Evolutionary conservation across 2,888 invertebrate species (phyloP).

Genomic region (Gerosis bhagava): DNA sequence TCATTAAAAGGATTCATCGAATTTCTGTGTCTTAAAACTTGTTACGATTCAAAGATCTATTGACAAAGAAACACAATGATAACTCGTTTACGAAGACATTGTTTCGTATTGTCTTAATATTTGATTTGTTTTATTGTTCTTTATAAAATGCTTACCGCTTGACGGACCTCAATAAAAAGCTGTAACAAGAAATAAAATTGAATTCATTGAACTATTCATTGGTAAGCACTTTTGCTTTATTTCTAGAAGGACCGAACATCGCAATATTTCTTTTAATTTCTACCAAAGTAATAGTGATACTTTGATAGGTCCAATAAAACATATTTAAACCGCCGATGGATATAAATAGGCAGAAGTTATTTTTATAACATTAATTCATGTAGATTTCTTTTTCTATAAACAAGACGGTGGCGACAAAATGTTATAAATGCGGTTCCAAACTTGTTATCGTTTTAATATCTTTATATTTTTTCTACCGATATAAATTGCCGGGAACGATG

Average conservation of each 20-base stretch:
- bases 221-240: too few species aligned
- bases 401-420: conserved; percentile 21
- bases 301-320: conserved; percentile 19
- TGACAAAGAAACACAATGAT: conserved; percentile 41
- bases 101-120: conserved; percentile 9
- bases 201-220: too few species aligned
- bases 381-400: conserved; percentile 17
- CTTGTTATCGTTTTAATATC: conserved; percentile 24
- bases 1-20: conserved; percentile 53
- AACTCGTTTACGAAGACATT: conserved; percentile 31
- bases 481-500: conserved; percentile 3
- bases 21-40: conserved; percentile 39
- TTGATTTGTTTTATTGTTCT: conserved; percentile 2
- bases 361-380: conserved; percentile 19
- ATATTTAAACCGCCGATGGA: conserved; percentile 14
- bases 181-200: conserved; percentile 1
- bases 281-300: conserved; percentile 6
- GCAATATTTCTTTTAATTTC: conserved; percentile 7
- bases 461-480: conserved; percentile 23
- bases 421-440: conserved; percentile 16
- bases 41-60: conserved; percentile 40
- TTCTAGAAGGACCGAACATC: conserved; percentile 1
- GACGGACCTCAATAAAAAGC: conserved; percentile 2
- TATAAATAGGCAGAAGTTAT: conserved; percentile 18
- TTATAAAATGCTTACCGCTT: conserved; percentile 5